These are phyloP conservation scores for Tragelaphus strepsiceros DNA, from an alignment of 2,113 vertebrate species.

Conservation along the genomic window DNA sequence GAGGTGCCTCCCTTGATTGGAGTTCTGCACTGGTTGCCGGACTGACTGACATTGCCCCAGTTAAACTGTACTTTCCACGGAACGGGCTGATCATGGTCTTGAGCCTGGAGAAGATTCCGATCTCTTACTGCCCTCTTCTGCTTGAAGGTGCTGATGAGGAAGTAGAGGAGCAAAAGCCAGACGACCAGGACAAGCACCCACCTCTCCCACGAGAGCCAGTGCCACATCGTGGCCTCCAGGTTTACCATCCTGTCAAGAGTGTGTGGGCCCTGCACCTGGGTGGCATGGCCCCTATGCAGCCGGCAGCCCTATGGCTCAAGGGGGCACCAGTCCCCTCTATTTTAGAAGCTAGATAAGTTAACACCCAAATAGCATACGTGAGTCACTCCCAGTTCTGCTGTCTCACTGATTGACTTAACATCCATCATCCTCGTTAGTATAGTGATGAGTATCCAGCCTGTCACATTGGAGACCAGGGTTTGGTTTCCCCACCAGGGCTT, in stretches of 20 bases:
- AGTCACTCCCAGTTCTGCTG: neutral
- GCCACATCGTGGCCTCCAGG: neutral
- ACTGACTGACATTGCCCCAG: conserved; percentile 91
- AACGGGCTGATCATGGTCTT: conserved; percentile 89
- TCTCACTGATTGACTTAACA: neutral
- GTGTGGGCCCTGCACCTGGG: neutral
- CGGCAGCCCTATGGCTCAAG: neutral
- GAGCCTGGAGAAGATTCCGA: conserved; percentile 88
- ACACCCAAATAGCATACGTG: neutral
- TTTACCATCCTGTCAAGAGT: neutral
- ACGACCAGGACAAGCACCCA: neutral
- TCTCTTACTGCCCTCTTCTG: conserved; percentile 90
- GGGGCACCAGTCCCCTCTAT: neutral
- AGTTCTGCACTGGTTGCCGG: conserved; percentile 94
- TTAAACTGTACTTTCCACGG: conserved; percentile 94
- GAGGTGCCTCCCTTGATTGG: conserved; percentile 93
- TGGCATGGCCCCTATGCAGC: neutral
- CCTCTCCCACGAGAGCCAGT: neutral
- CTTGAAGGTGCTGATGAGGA: neutral
- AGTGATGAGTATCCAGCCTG: neutral
- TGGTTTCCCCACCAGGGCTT: neutral
- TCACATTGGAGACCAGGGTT: neutral
- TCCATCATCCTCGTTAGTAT: neutral
- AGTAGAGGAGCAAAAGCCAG: neutral
- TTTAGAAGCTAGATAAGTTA: neutral